Evolutionary conservation across 2,888 invertebrate species (phyloP).

Genomic region (Caenorhabditis japonica): DNA sequence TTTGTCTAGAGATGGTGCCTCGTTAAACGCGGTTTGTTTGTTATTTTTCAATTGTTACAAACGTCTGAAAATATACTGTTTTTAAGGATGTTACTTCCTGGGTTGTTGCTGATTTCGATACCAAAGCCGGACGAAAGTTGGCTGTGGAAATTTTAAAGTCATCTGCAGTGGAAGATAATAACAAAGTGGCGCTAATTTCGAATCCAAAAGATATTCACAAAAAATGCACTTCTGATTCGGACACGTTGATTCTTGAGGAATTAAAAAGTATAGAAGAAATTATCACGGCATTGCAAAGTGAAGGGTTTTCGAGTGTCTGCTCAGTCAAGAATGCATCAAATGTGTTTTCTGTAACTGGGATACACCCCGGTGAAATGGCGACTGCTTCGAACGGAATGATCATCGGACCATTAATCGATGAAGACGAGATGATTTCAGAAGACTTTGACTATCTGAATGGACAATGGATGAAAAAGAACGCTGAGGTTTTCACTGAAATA

Average conservation of each 20-base stretch:
- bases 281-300: background rate
- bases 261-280: background rate
- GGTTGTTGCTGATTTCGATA: conserved; percentile 89
- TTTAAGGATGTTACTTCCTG: conserved; percentile 83
- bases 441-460: conserved; percentile 91
- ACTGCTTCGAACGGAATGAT: conserved; percentile 91
- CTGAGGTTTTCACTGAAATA: background rate
- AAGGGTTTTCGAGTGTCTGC: background rate
- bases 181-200: conserved; percentile 31
- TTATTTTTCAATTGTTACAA: too few species aligned
- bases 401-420: conserved; percentile 53
- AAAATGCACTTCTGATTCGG: background rate
- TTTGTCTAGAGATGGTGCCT: too few species aligned
- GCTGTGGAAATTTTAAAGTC: conserved; percentile 77
- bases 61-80: background rate
- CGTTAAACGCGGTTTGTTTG: too few species aligned
- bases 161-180: background rate
- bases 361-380: conserved; percentile 83
- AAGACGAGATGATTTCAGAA: conserved; percentile 84
- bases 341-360: conserved; percentile 83
- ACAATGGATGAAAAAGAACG: too few species aligned
- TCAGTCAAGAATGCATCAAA: background rate
- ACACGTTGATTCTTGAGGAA: background rate
- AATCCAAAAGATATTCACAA: conserved; percentile 2
- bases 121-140: conserved; percentile 83